phyloP scores from a whole-genome alignment of 2,888 invertebrate genomes.

The Branchipolynoe longqiensis region DNA sequence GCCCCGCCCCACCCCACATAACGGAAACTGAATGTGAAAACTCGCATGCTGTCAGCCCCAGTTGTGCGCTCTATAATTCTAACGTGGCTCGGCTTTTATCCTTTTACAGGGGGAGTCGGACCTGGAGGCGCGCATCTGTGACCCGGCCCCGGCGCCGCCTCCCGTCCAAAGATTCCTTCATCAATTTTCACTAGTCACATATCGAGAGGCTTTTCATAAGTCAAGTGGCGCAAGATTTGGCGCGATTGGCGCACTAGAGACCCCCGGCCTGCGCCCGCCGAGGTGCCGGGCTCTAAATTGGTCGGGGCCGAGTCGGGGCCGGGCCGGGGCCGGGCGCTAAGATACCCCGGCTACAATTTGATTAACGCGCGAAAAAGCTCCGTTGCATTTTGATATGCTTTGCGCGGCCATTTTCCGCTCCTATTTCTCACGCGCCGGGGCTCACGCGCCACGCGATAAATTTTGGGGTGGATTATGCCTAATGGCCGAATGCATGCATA shows the following conservation, averaged over 20 bases:
- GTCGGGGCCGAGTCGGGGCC: background rate
- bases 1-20: background rate
- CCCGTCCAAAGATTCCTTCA: slow-evolving; percentile 20
- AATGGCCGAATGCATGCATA: slow-evolving; percentile 59
- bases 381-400: slow-evolving; percentile 47
- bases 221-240: slow-evolving; percentile 48
- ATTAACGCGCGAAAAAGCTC: slow-evolving; percentile 48
- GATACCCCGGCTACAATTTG: slow-evolving; percentile 50
- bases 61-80: slow-evolving; percentile 42
- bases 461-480: slow-evolving; percentile 55
- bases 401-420: slow-evolving; percentile 38
- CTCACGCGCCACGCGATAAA: slow-evolving; percentile 27
- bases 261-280: slow-evolving; percentile 3
- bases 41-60: slow-evolving; percentile 6
- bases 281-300: slow-evolving; percentile 30
- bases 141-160: slow-evolving; percentile 12
- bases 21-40: slow-evolving; percentile 51
- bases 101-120: slow-evolving; percentile 16
- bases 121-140: slow-evolving; percentile 28
- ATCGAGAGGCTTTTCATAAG: slow-evolving; percentile 51
- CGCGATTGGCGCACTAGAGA: slow-evolving; percentile 50
- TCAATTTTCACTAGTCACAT: slow-evolving; percentile 51
- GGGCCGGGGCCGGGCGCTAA: background rate
- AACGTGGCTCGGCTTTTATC: slow-evolving; percentile 28
- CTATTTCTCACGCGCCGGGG: slow-evolving; percentile 55